These are phyloP conservation scores for Telmatochromis sp. DNA, from an alignment of 2,113 vertebrate species.

Conservation along the genomic window DNA sequence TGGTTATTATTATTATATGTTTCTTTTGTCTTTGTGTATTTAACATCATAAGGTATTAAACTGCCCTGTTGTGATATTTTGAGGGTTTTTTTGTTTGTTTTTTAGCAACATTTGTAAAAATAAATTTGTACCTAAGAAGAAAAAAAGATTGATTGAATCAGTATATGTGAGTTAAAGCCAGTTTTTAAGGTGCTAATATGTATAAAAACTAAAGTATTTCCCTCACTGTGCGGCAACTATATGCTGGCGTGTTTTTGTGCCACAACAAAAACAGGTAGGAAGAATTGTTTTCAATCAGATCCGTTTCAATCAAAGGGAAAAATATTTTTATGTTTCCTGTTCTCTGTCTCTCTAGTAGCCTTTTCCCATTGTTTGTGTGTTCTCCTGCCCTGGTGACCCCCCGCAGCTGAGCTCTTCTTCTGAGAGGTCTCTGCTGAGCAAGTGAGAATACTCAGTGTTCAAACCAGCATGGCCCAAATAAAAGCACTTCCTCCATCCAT, in stretches of 20 bases:
- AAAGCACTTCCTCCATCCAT: slow-evolving; percentile 58
- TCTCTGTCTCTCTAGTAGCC: not conserved
- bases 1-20: not conserved
- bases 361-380: not conserved
- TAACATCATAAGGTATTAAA: not conserved
- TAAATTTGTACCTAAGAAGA: not conserved
- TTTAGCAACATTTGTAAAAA: not conserved
- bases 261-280: not conserved
- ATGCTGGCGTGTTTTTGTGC: not conserved
- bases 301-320: not conserved
- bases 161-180: not conserved
- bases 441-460: slow-evolving; percentile 6
- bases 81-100: accelerated
- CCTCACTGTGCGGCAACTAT: not conserved
- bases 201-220: not conserved
- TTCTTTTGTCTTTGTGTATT: not conserved
- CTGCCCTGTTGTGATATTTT: not conserved
- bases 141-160: not conserved
- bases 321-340: slow-evolving; percentile 38
- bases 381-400: slow-evolving; percentile 25
- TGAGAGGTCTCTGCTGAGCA: slow-evolving; percentile 29
- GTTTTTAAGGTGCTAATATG: not conserved
- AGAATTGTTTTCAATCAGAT: not conserved
- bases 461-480: slow-evolving; percentile 34
- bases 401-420: not conserved